Evolutionary conservation across 2,888 invertebrate species (phyloP).

Genomic region (Patella ulyssiponensis): DNA sequence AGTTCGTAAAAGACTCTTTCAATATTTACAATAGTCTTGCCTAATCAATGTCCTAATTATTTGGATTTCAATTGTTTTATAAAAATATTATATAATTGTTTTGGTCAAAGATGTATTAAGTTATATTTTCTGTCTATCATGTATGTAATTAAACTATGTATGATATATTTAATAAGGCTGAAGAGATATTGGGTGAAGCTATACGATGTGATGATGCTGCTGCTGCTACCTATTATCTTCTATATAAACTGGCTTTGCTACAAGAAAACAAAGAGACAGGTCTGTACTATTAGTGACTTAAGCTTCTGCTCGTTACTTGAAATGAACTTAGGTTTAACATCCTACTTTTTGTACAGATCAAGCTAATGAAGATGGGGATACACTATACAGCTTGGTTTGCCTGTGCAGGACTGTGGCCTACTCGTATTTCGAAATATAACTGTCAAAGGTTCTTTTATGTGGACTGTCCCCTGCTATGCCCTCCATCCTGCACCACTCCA

Average conservation of each 20-base stretch:
- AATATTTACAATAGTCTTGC: not conserved
- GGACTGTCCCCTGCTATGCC: not conserved
- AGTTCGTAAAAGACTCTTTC: not conserved
- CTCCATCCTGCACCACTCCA: not conserved
- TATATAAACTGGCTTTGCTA: constrained; percentile 59
- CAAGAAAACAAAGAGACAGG: constrained; percentile 52
- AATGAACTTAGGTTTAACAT: too few relatives aligned
- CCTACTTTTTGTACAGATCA: too few relatives aligned
- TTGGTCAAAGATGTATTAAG: too few relatives aligned
- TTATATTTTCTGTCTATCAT: too few relatives aligned
- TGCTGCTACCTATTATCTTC: constrained; percentile 59
- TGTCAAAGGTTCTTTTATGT: not conserved
- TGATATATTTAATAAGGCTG: constrained; percentile 46
- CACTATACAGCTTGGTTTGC: too few relatives aligned
- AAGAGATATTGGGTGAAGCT: constrained; percentile 55
- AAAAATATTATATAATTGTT: not conserved
- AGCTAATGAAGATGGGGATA: too few relatives aligned
- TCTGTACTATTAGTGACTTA: constrained; percentile 23
- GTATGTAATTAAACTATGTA: too few relatives aligned
- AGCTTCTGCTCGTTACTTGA: too few relatives aligned
- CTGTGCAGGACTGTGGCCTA: too few relatives aligned
- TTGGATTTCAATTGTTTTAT: not conserved
- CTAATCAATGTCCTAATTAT: too few relatives aligned
- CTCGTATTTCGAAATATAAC: too few relatives aligned
- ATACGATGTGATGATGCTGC: constrained; percentile 55